Conservation (phyloP, 2,888 invertebrate genomes). For the Dromius quadrimaculatus region DNA sequence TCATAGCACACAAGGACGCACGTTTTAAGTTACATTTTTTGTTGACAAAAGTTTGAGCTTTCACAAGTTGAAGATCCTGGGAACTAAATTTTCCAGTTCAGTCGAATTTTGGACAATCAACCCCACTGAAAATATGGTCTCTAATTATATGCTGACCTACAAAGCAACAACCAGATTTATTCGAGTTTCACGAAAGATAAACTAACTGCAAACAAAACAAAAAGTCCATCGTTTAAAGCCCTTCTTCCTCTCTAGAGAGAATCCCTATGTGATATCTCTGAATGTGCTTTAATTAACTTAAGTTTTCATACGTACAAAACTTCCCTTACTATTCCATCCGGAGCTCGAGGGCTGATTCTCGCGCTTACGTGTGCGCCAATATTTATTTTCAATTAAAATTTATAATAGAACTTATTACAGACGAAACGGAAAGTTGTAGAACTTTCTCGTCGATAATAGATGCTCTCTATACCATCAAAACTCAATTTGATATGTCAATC, state of each 20-base stretch:
- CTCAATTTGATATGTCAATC: too few species aligned
- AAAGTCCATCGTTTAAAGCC: slow-evolving; percentile 37
- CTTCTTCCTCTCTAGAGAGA: background rate
- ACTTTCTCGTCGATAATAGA: slow-evolving; percentile 28
- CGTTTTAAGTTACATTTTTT: too few species aligned
- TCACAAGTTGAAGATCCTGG: too few species aligned
- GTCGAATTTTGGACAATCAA: too few species aligned
- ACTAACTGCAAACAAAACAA: slow-evolving; percentile 26
- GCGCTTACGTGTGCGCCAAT: slow-evolving; percentile 6
- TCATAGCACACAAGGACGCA: too few species aligned
- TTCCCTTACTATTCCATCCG: background rate
- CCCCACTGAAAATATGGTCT: too few species aligned
- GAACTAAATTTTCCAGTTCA: too few species aligned
- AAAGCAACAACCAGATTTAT: slow-evolving; percentile 42
- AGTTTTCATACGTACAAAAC: slow-evolving; percentile 35
- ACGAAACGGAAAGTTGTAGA: slow-evolving; percentile 31
- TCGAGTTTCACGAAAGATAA: slow-evolving; percentile 42
- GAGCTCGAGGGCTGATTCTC: background rate
- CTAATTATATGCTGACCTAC: too few species aligned
- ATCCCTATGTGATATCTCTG: slow-evolving; percentile 31
- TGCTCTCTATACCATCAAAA: slow-evolving; percentile 15
- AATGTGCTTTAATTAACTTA: slow-evolving; percentile 43
- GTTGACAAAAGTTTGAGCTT: too few species aligned
- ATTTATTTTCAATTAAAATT: slow-evolving; percentile 48
- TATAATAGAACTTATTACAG: slow-evolving; percentile 38